Evolutionary conservation across 2,888 invertebrate genomes (phyloP).

Genomic region (Pristionchus japonicus): DNA sequence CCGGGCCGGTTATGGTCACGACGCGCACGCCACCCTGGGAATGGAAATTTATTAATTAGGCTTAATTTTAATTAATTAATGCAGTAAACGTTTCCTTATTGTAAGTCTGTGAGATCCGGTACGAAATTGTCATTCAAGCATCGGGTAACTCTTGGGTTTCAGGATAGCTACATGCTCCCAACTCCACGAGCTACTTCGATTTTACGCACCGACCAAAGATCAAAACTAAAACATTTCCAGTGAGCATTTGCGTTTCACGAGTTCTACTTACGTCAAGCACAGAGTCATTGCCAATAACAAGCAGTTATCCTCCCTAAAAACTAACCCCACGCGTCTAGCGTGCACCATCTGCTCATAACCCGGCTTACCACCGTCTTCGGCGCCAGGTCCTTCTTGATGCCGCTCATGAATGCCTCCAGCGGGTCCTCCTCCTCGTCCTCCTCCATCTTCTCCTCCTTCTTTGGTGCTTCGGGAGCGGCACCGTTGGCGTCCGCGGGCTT

Average conservation of each 20-base stretch:
- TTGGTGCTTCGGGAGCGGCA: slow-evolving; percentile 88
- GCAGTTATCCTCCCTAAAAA: not conserved
- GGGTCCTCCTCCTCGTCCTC: slow-evolving; percentile 89
- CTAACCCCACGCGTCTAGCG: no score
- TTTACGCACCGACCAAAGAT: no score
- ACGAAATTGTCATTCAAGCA: not conserved
- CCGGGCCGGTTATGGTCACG: slow-evolving; percentile 50
- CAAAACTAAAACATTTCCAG: no score
- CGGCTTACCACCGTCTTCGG: slow-evolving; percentile 42
- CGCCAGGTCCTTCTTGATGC: slow-evolving; percentile 53
- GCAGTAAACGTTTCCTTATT: not conserved
- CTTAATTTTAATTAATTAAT: not conserved
- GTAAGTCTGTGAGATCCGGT: no score
- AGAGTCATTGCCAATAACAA: not conserved
- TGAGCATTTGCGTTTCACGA: not conserved
- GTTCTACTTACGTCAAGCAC: not conserved
- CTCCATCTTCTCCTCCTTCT: slow-evolving; percentile 48
- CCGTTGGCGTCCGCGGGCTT: slow-evolving; percentile 88
- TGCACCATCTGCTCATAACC: no score
- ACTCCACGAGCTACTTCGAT: no score
- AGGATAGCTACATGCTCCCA: not conserved
- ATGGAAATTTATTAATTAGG: slow-evolving; percentile 31
- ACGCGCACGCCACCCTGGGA: slow-evolving; percentile 51
- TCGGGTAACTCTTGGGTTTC: not conserved
- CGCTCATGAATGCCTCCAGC: slow-evolving; percentile 95